phyloP scores from a whole-genome alignment of 2,888 invertebrate species.

The Mesodorylaimus sp. region DNA sequence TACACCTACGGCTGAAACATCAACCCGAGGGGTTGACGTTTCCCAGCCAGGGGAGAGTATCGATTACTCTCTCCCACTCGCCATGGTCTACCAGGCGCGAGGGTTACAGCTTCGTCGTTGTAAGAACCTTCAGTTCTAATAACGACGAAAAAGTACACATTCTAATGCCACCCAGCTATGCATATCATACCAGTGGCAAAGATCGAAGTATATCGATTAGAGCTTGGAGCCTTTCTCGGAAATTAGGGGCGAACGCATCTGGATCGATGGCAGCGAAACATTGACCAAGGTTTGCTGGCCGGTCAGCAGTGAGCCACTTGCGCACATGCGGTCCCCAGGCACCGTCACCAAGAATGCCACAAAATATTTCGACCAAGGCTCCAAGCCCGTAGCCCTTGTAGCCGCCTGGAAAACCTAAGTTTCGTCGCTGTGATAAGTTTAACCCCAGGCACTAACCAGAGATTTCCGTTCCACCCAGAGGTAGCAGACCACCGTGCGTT shows the following conservation, averaged over 20 bases:
- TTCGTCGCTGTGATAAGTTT: not conserved
- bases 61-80: no score
- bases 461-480: conserved; percentile 31
- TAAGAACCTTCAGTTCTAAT: no score
- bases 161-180: no score
- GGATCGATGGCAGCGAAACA: conserved; percentile 29
- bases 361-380: conserved; percentile 64
- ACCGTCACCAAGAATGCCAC: conserved; percentile 53
- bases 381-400: conserved; percentile 74
- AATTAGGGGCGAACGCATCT: conserved; percentile 26
- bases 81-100: no score
- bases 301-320: conserved; percentile 49
- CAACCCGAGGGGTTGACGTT: no score
- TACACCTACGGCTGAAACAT: no score
- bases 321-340: conserved; percentile 58
- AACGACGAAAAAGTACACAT: no score
- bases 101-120: no score
- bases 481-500: conserved; percentile 24
- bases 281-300: conserved; percentile 47
- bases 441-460: not conserved
- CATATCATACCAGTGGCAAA: conserved; percentile 20
- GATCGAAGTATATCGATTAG: conserved; percentile 24
- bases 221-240: conserved; percentile 20
- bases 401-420: conserved; percentile 37
- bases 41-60: no score